Percentiles rank a stretch among this genome's conserved stretches.
phyloP scores from a whole-genome alignment of 23 tunicate species.

The Phallusia fumigata region DNA sequence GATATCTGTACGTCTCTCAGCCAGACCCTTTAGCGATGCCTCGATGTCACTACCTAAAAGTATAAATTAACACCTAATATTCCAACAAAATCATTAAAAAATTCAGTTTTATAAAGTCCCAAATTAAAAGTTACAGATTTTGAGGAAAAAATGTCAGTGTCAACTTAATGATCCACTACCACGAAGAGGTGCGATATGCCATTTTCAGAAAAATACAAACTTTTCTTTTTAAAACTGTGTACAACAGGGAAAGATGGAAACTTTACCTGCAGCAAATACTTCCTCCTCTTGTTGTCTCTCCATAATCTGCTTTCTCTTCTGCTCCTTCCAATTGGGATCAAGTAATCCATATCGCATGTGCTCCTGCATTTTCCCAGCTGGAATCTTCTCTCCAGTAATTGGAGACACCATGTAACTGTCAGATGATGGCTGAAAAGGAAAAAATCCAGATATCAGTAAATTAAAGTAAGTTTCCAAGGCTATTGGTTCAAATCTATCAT shows the following conservation, averaged over 20 bases:
- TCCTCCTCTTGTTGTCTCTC: slow-evolving; percentile 92
- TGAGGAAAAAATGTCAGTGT: too few species aligned
- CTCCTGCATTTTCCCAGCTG: slow-evolving; percentile 83
- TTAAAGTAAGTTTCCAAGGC: neutral
- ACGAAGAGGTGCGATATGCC: too few species aligned
- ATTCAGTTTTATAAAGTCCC: too few species aligned
- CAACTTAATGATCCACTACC: too few species aligned
- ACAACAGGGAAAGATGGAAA: neutral
- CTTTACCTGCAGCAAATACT: slow-evolving; percentile 76
- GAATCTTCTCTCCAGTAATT: slow-evolving; percentile 81
- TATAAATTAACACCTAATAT: neutral
- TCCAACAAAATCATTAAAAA: neutral
- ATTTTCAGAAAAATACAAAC: too few species aligned
- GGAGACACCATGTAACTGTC: slow-evolving; percentile 87
- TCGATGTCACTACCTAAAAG: slow-evolving; percentile 62
- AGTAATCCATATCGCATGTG: slow-evolving; percentile 91
- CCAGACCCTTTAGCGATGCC: slow-evolving; percentile 71
- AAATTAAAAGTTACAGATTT: too few species aligned
- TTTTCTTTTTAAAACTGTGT: too few species aligned
- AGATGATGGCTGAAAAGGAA: neutral
- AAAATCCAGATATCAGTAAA: neutral
- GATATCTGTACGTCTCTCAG: slow-evolving; percentile 95
- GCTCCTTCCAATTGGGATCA: slow-evolving; percentile 97
- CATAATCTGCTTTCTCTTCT: slow-evolving; percentile 67
- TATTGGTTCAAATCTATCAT: too few species aligned